Percentiles rank a stretch among this genome's conserved stretches.
These are phyloP conservation scores for Ceratina calcarata DNA, from an alignment of 1,140 invertebrate species.

Conservation along the genomic window DNA sequence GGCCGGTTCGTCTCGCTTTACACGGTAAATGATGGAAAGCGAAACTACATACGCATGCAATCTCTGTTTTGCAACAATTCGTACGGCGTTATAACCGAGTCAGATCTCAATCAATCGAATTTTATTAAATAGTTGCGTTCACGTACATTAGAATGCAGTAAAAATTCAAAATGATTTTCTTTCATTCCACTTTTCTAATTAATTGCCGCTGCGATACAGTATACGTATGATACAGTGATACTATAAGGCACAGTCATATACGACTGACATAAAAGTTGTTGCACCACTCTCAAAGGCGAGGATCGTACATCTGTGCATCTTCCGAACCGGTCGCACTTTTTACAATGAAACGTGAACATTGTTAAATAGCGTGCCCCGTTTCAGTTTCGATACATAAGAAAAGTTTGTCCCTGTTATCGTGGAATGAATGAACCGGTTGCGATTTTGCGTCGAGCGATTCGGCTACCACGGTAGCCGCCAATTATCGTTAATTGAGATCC, in stretches of 20 bases:
- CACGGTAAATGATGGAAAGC: neutral
- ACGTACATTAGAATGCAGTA: too few relatives aligned
- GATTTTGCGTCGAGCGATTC: slow-evolving; percentile 50
- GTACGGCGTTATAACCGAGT: too few relatives aligned
- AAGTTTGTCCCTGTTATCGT: neutral
- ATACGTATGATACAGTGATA: too few relatives aligned
- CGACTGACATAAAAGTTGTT: too few relatives aligned
- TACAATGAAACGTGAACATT: slow-evolving; percentile 40
- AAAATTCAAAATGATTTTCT: neutral
- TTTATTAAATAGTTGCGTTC: too few relatives aligned
- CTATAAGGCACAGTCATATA: too few relatives aligned
- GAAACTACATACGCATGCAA: neutral
- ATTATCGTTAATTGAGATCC: slow-evolving; percentile 76
- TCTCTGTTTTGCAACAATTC: too few relatives aligned
- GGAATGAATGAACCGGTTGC: neutral
- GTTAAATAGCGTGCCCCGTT: slow-evolving; percentile 5
- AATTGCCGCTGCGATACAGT: too few relatives aligned
- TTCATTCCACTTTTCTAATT: neutral
- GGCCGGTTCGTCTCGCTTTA: slow-evolving; percentile 7
- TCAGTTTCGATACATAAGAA: neutral
- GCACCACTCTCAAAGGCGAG: neutral
- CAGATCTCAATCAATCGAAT: too few relatives aligned
- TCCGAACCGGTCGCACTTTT: slow-evolving; percentile 14
- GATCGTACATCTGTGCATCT: neutral
- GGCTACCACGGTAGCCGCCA: slow-evolving; percentile 68